These are phyloP conservation scores for Phoenoteleia sp. DNA, from an alignment of 2,888 invertebrate genomes.

Conservation along the genomic window DNA sequence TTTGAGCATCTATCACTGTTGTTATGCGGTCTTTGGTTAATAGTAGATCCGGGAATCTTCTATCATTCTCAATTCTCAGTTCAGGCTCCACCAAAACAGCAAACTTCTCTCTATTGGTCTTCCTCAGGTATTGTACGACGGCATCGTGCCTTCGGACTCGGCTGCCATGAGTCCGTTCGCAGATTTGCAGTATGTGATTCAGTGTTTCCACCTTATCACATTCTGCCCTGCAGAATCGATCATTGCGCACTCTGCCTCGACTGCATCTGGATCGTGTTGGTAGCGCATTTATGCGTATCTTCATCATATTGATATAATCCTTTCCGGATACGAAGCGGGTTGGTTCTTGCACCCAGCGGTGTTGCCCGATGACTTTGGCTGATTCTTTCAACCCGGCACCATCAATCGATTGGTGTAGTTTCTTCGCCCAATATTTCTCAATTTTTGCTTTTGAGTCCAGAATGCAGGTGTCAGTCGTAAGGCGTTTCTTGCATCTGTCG, in stretches of 20 bases:
- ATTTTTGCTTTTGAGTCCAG: background rate
- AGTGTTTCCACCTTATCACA: conserved; percentile 79
- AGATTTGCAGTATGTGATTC: conserved; percentile 80
- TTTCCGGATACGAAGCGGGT: conserved; percentile 77
- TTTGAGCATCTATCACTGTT: conserved; percentile 63
- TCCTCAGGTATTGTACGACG: conserved; percentile 54
- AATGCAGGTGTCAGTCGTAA: background rate
- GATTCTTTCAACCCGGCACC: conserved; percentile 8
- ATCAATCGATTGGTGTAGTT: conserved; percentile 25
- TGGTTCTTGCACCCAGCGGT: conserved; percentile 72
- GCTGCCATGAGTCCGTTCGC: conserved; percentile 81
- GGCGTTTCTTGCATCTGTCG: background rate
- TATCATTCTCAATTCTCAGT: conserved; percentile 64
- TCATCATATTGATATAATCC: conserved; percentile 80
- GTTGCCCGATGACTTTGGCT: conserved; percentile 2
- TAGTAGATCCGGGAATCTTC: conserved; percentile 57
- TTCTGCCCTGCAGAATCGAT: conserved; percentile 75
- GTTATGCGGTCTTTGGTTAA: background rate
- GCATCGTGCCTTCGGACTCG: conserved; percentile 80
- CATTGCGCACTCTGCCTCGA: conserved; percentile 69
- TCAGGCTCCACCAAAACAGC: conserved; percentile 75
- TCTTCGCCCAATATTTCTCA: background rate
- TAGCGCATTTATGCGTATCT: conserved; percentile 80
- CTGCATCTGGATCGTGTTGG: conserved; percentile 78
- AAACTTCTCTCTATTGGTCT: background rate